Percentiles rank a stretch among this genome's conserved stretches.
phyloP scores from a whole-genome alignment of 2,888 invertebrate species.

The Girardia tigrina region DNA sequence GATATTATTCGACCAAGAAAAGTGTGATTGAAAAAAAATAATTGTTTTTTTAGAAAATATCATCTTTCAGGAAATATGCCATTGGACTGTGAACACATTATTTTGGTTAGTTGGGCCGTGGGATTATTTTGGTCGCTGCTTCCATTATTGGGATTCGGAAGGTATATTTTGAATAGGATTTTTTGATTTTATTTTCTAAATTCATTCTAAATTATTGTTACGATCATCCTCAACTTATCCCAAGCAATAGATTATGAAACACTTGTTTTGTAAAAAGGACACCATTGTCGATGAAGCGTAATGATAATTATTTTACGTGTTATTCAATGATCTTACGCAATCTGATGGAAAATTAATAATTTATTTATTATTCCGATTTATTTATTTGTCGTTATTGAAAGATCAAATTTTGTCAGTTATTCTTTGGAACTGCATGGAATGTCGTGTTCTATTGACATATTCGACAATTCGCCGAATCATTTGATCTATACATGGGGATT shows the following conservation, averaged over 20 bases:
- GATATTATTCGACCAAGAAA: slow-evolving; percentile 38
- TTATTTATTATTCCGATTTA: background rate
- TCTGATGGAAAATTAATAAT: too few species aligned
- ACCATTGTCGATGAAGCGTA: too few species aligned
- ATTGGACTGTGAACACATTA: background rate
- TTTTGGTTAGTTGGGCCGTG: background rate
- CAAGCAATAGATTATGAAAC: too few species aligned
- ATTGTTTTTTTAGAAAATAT: background rate
- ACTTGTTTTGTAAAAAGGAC: too few species aligned
- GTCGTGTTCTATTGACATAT: background rate
- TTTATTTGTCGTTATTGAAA: background rate
- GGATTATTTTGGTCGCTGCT: background rate
- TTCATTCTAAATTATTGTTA: too few species aligned
- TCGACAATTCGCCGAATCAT: background rate
- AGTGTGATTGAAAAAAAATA: background rate
- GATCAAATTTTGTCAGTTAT: background rate
- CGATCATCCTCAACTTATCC: too few species aligned
- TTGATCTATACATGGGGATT: background rate
- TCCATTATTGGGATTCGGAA: background rate
- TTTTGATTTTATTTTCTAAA: too few species aligned
- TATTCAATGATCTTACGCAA: too few species aligned
- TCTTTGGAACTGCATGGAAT: background rate
- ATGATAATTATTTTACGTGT: too few species aligned
- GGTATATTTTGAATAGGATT: too few species aligned
- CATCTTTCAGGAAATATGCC: background rate